These are phyloP conservation scores for Halocynthia aurantium DNA, from an alignment of 23 tunicate species.

Conservation along the genomic window DNA sequence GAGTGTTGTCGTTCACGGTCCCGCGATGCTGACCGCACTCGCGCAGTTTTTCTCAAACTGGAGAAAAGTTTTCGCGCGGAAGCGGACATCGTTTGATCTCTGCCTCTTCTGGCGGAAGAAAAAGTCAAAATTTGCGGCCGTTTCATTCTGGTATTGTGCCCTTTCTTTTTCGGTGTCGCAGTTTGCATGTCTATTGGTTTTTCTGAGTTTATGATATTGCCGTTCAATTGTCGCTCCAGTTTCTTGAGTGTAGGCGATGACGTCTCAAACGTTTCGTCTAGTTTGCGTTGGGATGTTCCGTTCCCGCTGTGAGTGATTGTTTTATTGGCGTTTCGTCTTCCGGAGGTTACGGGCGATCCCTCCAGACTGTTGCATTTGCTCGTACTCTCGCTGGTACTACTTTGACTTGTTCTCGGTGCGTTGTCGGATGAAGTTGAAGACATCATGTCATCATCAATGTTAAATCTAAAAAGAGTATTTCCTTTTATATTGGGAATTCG, in stretches of 20 bases:
- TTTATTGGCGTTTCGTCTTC: no score
- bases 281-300: no score
- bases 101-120: neutral
- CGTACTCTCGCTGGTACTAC: slow-evolving; percentile 25
- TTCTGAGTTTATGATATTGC: no score
- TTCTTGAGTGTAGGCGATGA: no score
- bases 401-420: slow-evolving; percentile 20
- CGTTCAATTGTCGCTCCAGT: no score
- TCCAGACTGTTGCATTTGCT: slow-evolving; percentile 13
- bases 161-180: no score
- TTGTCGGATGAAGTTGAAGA: slow-evolving; percentile 11
- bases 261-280: no score
- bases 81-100: slow-evolving; percentile 42
- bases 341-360: slow-evolving; percentile 14
- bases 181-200: no score
- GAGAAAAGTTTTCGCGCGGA: slow-evolving; percentile 65
- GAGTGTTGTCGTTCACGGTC: slow-evolving; percentile 21
- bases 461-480: slow-evolving; percentile 13
- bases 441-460: slow-evolving; percentile 31
- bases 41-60: slow-evolving; percentile 57
- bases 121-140: no score
- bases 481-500: no score
- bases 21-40: slow-evolving; percentile 64
- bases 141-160: no score
- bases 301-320: no score